phyloP scores from a whole-genome alignment of 2,888 invertebrate species.

The Sphaerophoria rueppellii region DNA sequence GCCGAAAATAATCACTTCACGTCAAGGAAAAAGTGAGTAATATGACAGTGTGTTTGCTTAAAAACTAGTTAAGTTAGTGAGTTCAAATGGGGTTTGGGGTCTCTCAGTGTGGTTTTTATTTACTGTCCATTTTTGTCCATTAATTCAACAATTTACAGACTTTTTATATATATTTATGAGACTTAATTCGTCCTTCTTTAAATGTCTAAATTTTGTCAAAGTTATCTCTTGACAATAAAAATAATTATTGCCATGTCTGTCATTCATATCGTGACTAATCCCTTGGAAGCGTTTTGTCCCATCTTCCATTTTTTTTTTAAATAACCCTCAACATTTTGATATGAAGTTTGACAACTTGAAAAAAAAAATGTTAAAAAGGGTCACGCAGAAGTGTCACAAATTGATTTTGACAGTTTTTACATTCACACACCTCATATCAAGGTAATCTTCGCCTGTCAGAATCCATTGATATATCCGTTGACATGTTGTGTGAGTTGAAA shows the following conservation, averaged over 20 bases:
- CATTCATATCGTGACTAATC: too few relatives aligned
- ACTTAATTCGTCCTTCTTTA: too few relatives aligned
- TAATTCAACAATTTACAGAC: too few relatives aligned
- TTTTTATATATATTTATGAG: too few relatives aligned
- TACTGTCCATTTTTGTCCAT: neutral
- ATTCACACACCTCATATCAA: neutral
- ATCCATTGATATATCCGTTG: constrained; percentile 33
- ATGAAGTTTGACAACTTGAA: constrained; percentile 33
- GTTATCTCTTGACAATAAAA: too few relatives aligned
- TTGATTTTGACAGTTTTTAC: constrained; percentile 59
- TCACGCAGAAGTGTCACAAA: constrained; percentile 62
- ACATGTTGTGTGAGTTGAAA: constrained; percentile 26
- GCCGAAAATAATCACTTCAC: neutral
- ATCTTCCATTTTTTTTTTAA: too few relatives aligned
- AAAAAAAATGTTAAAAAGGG: constrained; percentile 21
- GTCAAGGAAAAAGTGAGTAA: constrained; percentile 6
- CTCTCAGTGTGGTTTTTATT: neutral
- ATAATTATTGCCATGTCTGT: too few relatives aligned
- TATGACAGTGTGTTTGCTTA: constrained; percentile 24
- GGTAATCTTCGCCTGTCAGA: constrained; percentile 43
- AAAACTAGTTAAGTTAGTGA: constrained; percentile 41
- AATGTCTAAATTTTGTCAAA: too few relatives aligned
- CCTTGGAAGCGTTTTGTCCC: too few relatives aligned
- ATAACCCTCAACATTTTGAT: neutral
- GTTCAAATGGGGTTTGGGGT: neutral